Base-by-base conservation (phyloP, 2,888 invertebrate species). In the Bhutanitis thaidina region DNA sequence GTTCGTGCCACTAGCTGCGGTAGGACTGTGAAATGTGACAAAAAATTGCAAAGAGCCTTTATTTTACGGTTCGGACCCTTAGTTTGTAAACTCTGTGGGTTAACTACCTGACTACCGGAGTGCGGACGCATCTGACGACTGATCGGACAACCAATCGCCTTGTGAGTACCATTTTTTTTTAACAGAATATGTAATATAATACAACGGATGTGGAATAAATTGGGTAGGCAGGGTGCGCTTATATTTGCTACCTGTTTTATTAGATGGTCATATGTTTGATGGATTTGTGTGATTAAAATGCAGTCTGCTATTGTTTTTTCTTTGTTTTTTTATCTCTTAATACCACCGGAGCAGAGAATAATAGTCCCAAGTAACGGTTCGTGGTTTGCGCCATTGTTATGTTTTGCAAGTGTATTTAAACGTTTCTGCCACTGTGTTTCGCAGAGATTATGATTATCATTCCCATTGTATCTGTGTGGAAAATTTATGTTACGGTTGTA, bases 151-250 rank as follows among this genome's bases (percentile, higher is more conserved):
- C 78, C 62, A 65, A 67, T 77, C 77, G 75, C 76, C 84, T 80
- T 85, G 88, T 89, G 78, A 87, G 88, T 86, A 67, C 68, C 53
- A 62, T 61, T 65, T 68, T 79, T 76, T 79, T 80, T 38, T 35
- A 27, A 79, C 77, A 67, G 67, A 70, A 71, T 69, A 70, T 64
- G 88, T 86, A 87, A 88, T 86, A 77, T 81, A 81, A 89, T 87
- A 82, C 81, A 75, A 62, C 86, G 88, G 89, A 89, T 88, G 86
- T 88, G 79, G 80, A 82, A 82, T 87, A 84, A 85, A 87, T 87
- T 88, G 88, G 82, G 83, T 80, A 85, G 80, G 74, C 82, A 75
- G 85, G 86, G 88, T 84, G 85, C 80, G 80, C 84, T 80, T 85
- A 65, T 68, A 58, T 61, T 64, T 59, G 85, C 87, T 88, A 89